Evolutionary conservation across 2,797 vertebrate species (phyloP).

Genomic region (Sebastes goodei): DNA sequence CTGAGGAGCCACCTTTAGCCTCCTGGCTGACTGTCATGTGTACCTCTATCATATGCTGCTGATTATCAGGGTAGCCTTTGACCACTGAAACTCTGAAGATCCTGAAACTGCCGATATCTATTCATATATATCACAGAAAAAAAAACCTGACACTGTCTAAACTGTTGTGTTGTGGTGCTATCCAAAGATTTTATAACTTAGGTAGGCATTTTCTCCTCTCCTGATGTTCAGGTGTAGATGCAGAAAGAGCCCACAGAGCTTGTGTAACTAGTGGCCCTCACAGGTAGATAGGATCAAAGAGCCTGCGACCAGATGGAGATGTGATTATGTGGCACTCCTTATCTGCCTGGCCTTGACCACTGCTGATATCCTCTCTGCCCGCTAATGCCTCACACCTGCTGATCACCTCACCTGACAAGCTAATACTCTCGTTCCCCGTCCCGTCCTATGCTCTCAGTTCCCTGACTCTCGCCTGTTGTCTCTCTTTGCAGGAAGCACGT

Average conservation of each 20-base stretch:
- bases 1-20: constrained; percentile 16
- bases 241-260: neutral
- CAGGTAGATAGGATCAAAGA: constrained; percentile 54
- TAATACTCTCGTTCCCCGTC: neutral
- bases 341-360: constrained; percentile 72
- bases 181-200: neutral
- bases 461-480: neutral
- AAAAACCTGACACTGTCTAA: neutral
- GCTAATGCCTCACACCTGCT: constrained; percentile 52
- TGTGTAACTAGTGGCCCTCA: constrained; percentile 18
- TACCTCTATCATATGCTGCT: constrained; percentile 11
- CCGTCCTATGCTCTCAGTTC: neutral
- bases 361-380: constrained; percentile 51
- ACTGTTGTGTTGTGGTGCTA: neutral
- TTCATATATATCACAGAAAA: neutral
- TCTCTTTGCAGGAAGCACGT: constrained; percentile 79
- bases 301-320: constrained; percentile 36
- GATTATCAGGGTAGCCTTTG: constrained; percentile 49
- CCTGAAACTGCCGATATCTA: neutral
- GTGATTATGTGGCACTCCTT: constrained; percentile 63
- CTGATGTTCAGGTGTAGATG: neutral
- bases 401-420: constrained; percentile 33
- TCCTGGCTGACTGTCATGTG: neutral
- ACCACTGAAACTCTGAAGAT: constrained; percentile 20
- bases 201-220: neutral